Evolutionary conservation across 2,888 invertebrate genomes (phyloP), one percentile per base, ranked within the genome.

Genomic region (Melanophora roralis): DNA sequence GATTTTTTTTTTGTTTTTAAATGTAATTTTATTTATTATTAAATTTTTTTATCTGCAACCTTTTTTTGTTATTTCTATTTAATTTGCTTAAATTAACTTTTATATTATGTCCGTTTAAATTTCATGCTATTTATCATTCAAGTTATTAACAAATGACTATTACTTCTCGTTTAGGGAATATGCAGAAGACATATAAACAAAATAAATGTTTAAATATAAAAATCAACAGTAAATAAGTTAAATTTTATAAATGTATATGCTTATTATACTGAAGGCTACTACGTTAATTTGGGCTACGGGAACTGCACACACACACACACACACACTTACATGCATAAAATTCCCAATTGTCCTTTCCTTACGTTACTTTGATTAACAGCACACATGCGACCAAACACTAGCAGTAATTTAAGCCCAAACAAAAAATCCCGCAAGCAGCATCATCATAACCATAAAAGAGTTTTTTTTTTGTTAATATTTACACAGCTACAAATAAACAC

Each of bases 361-460:
- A 38, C 12, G 60, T 71, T 53, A 43, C 65, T 71, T 60, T 79
- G 79, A 79, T 79, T 75, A 67, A 75, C 69, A 65, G 12, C 9
- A 53, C 64, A 69, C 71, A 75, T 32, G 65, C 60, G 65, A 75
- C 36, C 47, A 16, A 60, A 16, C 49, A 40, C 55, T 49, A 32
- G 57, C n/a, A 62, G 59, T 67, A 36, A 65, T 21, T 36, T 27
- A 27, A 59, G 36, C 59, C 65, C 51, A 71, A 59, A 60, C 6
- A 57, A 9, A 38, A 36, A 19, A 36, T 16, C 12, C 32, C 32
- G 32, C 51, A 51, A 19, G 11, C 51, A 55, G 19, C 40, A 64
- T 64, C 55, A 62, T 65, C 65, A 57, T 67, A 67, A 67, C 40
- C 74, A 74, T 67, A 59, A 65, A 51, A 59, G 74, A 49, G 34